Evolutionary conservation across 2,113 vertebrate species (phyloP).

Genomic region (Todiramphus saurophagus): DNA sequence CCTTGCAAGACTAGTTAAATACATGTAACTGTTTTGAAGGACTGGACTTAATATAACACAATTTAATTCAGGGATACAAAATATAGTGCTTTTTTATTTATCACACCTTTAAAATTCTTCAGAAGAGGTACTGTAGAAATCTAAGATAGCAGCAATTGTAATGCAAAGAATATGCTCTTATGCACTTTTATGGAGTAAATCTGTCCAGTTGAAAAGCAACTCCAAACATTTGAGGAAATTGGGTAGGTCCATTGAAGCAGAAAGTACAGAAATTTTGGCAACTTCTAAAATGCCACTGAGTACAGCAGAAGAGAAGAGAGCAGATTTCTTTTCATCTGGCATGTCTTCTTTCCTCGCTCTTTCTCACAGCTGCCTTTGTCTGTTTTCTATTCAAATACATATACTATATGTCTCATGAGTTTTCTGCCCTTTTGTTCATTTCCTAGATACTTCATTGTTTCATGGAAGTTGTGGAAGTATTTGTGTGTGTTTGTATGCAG

Average conservation of each 20-base stretch:
- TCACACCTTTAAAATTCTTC: not conserved
- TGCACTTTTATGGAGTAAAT: accelerated
- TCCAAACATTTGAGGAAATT: not conserved
- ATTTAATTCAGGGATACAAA: not conserved
- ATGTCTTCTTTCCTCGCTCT: slow-evolving; percentile 24
- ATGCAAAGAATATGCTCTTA: not conserved
- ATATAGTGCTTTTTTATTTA: not conserved
- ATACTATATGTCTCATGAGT: not conserved
- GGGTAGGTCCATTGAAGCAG: not conserved
- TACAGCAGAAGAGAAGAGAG: not conserved
- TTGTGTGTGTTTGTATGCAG: slow-evolving; percentile 32
- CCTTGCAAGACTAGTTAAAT: not conserved
- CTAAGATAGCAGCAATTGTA: not conserved
- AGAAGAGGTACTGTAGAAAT: not conserved
- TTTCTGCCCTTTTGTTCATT: slow-evolving; percentile 17
- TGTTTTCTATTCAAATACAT: slow-evolving; percentile 47
- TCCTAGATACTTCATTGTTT: slow-evolving; percentile 37
- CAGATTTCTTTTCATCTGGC: slow-evolving; percentile 1
- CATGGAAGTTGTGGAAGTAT: slow-evolving; percentile 7
- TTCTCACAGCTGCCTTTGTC: slow-evolving; percentile 36
- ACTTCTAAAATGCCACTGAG: not conserved
- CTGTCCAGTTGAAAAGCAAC: not conserved
- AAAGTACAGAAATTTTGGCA: not conserved
- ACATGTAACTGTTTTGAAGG: not conserved
- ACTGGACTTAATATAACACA: not conserved